phyloP scores from a whole-genome alignment of 2,888 invertebrate species.

The Nomada fabriciana region DNA sequence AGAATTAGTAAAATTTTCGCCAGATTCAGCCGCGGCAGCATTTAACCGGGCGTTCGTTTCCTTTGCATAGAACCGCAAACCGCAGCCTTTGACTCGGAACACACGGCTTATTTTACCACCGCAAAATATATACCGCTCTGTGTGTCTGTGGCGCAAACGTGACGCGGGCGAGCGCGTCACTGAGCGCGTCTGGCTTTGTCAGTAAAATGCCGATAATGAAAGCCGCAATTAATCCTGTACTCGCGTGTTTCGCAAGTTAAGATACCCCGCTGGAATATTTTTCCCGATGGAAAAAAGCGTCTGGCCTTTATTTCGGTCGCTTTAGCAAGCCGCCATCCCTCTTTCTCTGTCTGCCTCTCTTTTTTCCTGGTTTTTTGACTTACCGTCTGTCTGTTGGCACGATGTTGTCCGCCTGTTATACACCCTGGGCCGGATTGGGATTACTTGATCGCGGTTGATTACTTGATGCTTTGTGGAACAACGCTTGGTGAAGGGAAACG shows the following conservation, averaged over 20 bases:
- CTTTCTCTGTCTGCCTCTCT: background rate
- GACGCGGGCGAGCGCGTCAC: slow-evolving; percentile 15
- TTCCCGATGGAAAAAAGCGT: background rate
- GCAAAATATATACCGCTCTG: slow-evolving; percentile 35
- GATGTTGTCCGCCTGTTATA: background rate
- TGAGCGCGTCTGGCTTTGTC: slow-evolving; percentile 48
- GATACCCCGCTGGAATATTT: slow-evolving; percentile 39
- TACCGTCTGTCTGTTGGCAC: background rate
- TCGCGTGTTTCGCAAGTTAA: slow-evolving; percentile 41
- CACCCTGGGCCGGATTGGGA: background rate
- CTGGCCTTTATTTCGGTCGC: slow-evolving; percentile 41
- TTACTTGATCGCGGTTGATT: background rate
- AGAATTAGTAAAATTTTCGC: slow-evolving; percentile 50
- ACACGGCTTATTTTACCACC: slow-evolving; percentile 55
- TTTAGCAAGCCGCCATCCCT: slow-evolving; percentile 8
- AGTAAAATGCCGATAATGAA: slow-evolving; percentile 56
- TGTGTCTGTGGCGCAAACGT: slow-evolving; percentile 19
- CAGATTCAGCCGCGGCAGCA: slow-evolving; percentile 19
- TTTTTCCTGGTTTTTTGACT: background rate
- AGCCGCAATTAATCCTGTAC: slow-evolving; percentile 61
- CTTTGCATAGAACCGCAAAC: slow-evolving; percentile 50
- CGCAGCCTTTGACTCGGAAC: slow-evolving; percentile 60
- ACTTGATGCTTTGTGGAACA: background rate
- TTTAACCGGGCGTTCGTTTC: slow-evolving; percentile 49
- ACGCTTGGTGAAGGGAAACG: background rate